Evolutionary conservation across 2,797 vertebrate species (phyloP), one percentile per base, ranked within the genome.

Genomic region (Neosilurus hyrtlii): DNA sequence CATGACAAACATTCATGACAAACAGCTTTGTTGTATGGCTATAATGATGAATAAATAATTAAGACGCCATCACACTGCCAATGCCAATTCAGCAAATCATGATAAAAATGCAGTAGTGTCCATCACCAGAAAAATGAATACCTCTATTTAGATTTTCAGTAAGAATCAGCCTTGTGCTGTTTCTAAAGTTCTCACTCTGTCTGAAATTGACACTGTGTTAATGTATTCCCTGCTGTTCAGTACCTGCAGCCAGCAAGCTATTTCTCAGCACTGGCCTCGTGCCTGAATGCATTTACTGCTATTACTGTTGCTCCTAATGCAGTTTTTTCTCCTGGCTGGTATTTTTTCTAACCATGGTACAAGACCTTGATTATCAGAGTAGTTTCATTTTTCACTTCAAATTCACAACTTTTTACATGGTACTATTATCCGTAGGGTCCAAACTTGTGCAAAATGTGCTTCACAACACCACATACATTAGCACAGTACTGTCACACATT

Each of bases 371-470:
- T 86, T 86, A 88, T 86, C 63, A 86, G 82, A 87, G 83, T 76
- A 63, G 62, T 82, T 61, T 84, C 84, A 90, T 93, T 91, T 91
- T 89, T 93, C 90, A 90, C 82, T 83, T 89, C 85, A 89, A 92
- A 91, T 90, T 86, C 87, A 86, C 84, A 88, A 86, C 68, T 92
- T 88, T 80, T 15, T 24, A 49, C 59, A 59, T 63, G 35, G 59
- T 49, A 51, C 2, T 4, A 49, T 77, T 24, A 57, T 12, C 8
- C 30, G 15, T 52, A 52, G 15, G n/a, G 43, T 78, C 18, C 22
- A 26, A 18, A 14, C 59, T 51, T 4, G 9, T 30, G 30, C 30
- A 30, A 12, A 65, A 65, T 65, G 16, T 78, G 76, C 35, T 61
- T 43, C 20, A 61, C 30, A 61, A 43, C 18, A 61, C 59, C 16